Base-by-base conservation (phyloP, 2,797 vertebrate species). In the Geotrypetes seraphini region DNA sequence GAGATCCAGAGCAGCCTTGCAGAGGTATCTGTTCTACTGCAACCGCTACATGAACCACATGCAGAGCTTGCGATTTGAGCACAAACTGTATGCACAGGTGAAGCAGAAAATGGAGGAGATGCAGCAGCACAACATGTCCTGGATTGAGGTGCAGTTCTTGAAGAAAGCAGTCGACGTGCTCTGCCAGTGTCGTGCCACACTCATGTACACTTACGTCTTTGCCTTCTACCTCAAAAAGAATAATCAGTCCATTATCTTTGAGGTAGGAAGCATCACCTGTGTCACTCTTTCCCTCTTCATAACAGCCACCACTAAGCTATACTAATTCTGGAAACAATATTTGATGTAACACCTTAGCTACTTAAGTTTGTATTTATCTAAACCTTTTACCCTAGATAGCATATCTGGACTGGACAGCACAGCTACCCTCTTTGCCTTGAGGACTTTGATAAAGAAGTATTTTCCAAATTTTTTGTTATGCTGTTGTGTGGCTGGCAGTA, bases 171-270 rank as follows among this genome's bases (percentile, higher is more conserved):
- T 99, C 6, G 89, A 91, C 45, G 95, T 98, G 71, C 85, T 97
- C 67, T 99, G 83, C 87, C 96, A 99, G 87, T 99, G 96, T 75
- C 94, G 96, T 69, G 93, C 96, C 81, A 99, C 95, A 34, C 93
- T 99, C 78, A 99, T 99, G 95, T 99, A 97, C 89, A 99, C 96
- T 66, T 99, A 99, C 47, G 96, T 99, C 83, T 99, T 99, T 74
- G 96, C 96, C 80, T 99, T 98, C 95, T 99, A 99, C 96, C 96
- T 99, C 95, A 98, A 95, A 87, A 99, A 97, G 92, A 99, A 99
- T 87, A 99, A 99, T 84, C 95, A 99, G 87, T 99, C 96, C 79
- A 99, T 99, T 83, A 99, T 99, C 79, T 99, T 99, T 74, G 96
- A 99, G 96, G 96, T 97, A 78, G 50, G 82, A 57, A 15, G n/a